Evolutionary conservation across 2,113 vertebrate species (phyloP), one percentile per base, ranked within the genome.

Genomic region (Austrofundulus limnaeus): DNA sequence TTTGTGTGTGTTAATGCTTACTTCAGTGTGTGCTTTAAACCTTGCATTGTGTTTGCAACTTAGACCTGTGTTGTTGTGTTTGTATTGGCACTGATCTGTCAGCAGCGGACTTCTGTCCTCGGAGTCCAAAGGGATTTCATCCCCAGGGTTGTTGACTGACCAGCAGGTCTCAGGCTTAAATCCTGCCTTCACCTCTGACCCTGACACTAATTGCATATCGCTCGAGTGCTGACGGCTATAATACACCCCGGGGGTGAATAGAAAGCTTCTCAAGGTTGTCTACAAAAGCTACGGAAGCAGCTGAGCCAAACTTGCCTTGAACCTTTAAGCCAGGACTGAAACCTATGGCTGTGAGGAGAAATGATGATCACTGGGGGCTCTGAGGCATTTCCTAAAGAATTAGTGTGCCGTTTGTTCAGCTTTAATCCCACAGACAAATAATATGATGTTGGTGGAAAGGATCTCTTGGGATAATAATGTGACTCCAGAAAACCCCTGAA

Each of bases 41-140:
- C 19, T 23, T 43, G 39, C 69, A 41, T 58, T 59, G 52, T 66
- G 43, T 54, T 57, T 41, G 19, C 37, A 49, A 39, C 39, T 59
- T 9, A 39, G 64, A 64, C 19, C 56, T 54, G 31, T 66, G 62
- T 71, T 45, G 58, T 61, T 43, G 21, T 72, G 80, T 82, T 66
- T 65, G 42, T 74, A 72, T 72, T 68, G 72, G 51, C 39, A 94
- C 85, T 93, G 82, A 93, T 92, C 92, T 80, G 91, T 98, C 83
- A 93, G 92, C 91, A 92, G 94, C 59, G 88, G 93, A 87, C 57
- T 97, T 92, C 94, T 92, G 42, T 95, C 95, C 88, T 63, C 90
- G 90, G 61, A 93, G 94, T 91, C 86, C 92, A 63, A 92, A 94
- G 81, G 65, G 75, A 90, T 95, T 82, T 70, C 91, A 93, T 78